Conservation (phyloP, 2,888 invertebrate genomes). For the Helleia helle region DNA sequence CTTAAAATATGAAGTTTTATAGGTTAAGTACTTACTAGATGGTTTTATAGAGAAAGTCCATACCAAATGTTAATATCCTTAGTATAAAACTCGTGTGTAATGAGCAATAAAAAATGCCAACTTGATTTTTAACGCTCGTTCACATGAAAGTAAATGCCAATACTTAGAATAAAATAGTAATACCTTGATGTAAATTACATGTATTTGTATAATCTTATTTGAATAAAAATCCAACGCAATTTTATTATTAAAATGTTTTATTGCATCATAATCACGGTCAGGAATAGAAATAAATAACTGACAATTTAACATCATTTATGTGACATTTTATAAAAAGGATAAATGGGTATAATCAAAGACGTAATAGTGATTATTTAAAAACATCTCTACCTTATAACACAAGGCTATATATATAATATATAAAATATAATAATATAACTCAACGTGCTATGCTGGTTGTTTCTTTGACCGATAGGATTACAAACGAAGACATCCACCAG, state of each 20-base stretch:
- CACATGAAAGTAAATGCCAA: conserved; percentile 1
- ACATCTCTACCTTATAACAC: too few species aligned
- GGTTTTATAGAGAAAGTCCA: conserved; percentile 13
- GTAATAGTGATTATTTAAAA: too few species aligned
- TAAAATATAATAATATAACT: too few species aligned
- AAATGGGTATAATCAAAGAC: too few species aligned
- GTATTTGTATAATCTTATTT: conserved; percentile 7
- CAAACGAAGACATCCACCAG: too few species aligned
- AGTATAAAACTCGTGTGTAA: conserved; percentile 17
- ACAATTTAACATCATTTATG: too few species aligned
- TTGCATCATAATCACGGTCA: too few species aligned
- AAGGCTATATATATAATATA: too few species aligned
- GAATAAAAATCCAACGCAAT: conserved; percentile 12
- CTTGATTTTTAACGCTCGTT: not conserved
- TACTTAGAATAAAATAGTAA: not conserved
- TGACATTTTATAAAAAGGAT: too few species aligned
- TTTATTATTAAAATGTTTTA: conserved; percentile 7
- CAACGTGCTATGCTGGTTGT: too few species aligned
- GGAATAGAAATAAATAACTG: too few species aligned
- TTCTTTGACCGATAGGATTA: too few species aligned
- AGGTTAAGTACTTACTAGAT: conserved; percentile 4
- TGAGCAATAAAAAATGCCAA: conserved; percentile 4
- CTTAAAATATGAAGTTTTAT: not conserved
- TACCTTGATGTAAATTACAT: conserved; percentile 4
- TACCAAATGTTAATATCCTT: conserved; percentile 24